A percentile compares a stretch with the other conserved stretches of the same genome.
phyloP scores from a whole-genome alignment of 2,113 vertebrate species.

The Mesocricetus auratus region DNA sequence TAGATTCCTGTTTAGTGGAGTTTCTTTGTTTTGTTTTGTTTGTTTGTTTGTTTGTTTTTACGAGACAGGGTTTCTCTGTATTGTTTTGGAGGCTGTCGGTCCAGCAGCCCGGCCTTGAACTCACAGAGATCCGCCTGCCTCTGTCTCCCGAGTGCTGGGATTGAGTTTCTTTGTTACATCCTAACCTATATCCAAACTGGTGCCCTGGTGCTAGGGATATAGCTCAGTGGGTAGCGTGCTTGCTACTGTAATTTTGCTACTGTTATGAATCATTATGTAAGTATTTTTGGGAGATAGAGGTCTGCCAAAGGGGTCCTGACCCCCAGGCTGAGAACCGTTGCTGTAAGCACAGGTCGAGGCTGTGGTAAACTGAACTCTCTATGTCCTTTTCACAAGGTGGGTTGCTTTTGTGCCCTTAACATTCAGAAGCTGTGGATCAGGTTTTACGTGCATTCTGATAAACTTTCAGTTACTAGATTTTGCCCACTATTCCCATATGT shows the following conservation, averaged over 20 bases:
- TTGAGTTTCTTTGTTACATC: neutral
- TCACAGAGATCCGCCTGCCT: no score
- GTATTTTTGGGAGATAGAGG: neutral
- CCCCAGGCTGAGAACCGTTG: neutral
- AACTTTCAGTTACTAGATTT: slow-evolving; percentile 19
- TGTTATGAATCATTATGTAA: neutral
- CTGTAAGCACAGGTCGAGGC: neutral
- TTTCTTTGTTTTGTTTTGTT: no score
- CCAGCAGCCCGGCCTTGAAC: no score
- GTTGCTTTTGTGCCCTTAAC: neutral
- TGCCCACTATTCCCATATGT: slow-evolving; percentile 37
- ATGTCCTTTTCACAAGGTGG: neutral
- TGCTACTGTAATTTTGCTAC: neutral
- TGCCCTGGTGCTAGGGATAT: neutral
- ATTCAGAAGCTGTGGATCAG: neutral
- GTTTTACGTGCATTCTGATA: slow-evolving; percentile 15
- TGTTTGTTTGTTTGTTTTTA: no score
- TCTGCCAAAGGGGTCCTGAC: neutral
- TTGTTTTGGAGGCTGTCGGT: no score
- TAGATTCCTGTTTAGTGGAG: neutral
- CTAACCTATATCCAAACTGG: neutral
- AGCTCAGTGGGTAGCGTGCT: neutral
- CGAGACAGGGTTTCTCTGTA: no score
- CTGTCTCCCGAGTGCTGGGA: no score
- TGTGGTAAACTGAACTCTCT: neutral